A percentile compares a stretch with the other conserved stretches of the same genome.
These are phyloP conservation scores for Amphiura filiformis DNA, from an alignment of 35 echinoderm and acorn worm species.

Conservation along the genomic window DNA sequence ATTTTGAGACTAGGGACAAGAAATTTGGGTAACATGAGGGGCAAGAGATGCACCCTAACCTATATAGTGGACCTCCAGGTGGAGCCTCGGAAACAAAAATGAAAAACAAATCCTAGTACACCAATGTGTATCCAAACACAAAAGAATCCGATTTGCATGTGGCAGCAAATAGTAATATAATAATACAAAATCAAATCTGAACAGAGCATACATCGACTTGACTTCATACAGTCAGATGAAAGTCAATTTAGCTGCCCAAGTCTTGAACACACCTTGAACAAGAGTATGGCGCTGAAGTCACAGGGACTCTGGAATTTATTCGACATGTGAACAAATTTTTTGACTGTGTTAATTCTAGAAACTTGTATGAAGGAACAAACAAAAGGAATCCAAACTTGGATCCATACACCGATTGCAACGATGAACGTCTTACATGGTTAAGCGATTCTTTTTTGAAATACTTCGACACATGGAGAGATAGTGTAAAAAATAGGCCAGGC, in stretches of 20 bases:
- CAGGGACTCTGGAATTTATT: slow-evolving; percentile 31
- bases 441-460: neutral
- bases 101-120: no score
- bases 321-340: slow-evolving; percentile 53
- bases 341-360: slow-evolving; percentile 50
- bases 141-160: no score
- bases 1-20: no score
- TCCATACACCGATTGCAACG: slow-evolving; percentile 38
- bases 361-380: neutral
- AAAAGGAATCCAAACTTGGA: slow-evolving; percentile 22
- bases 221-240: neutral
- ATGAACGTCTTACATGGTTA: slow-evolving; percentile 12
- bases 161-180: no score
- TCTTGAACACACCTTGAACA: slow-evolving; percentile 31
- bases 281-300: neutral
- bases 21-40: no score
- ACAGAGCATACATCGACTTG: neutral
- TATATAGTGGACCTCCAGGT: no score
- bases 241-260: slow-evolving; percentile 12
- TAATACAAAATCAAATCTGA: neutral
- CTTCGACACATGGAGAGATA: neutral
- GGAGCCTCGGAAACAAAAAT: no score
- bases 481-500: neutral
- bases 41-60: no score
- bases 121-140: no score